Evolutionary conservation across 2,888 invertebrate species (phyloP), one percentile per base, ranked within the genome.

Genomic region (Dorcus parallelipipedus): DNA sequence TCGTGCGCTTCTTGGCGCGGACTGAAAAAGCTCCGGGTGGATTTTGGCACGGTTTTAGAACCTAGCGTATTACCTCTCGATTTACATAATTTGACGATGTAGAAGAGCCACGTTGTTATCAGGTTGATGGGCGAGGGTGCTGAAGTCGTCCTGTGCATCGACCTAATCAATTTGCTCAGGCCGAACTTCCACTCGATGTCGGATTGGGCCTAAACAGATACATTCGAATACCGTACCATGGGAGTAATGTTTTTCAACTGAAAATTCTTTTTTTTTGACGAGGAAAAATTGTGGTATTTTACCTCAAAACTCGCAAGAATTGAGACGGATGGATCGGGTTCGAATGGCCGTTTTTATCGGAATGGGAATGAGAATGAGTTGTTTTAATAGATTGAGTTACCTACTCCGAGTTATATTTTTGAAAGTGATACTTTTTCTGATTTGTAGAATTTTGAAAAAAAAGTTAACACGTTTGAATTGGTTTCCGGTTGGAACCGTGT

Each of bases 111-210:
- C 48, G 93, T 95, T 48, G 97, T 97, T 72, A 99, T 87, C 66
- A 99, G 85, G 79, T 99, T 99, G 67, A 99, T 87, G 1, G 99
- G 99, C 9, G 98, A 93, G 0, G 99, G 98, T 0, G 99, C 97
- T 0, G 97, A 96, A 56, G 93, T 95, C 6, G 97, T 97, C 72
- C 91, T 88, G 81, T 97, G 98, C 97, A 99, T 99, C 76, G 97
- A 97, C 67, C 98, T 85, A 76, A 99, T 97, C 74, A 99, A 84
- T 80, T 99, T 99, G 54, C 98, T 98, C 73, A 99, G 81, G 33
- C 99, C 98, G 77, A 97, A 99, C 81, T 99, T 99, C 99, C 99
- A 99, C 80, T 99, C 99, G 71, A 96, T 97, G 81, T 99, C 99
- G 48, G 98, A 98, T 87, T 98, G 97, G 40, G 97, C 97, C 88